Evolutionary conservation across 2,113 vertebrate genomes (phyloP), one percentile per base, ranked within the genome.

Genomic region (Eptesicus fuscus): DNA sequence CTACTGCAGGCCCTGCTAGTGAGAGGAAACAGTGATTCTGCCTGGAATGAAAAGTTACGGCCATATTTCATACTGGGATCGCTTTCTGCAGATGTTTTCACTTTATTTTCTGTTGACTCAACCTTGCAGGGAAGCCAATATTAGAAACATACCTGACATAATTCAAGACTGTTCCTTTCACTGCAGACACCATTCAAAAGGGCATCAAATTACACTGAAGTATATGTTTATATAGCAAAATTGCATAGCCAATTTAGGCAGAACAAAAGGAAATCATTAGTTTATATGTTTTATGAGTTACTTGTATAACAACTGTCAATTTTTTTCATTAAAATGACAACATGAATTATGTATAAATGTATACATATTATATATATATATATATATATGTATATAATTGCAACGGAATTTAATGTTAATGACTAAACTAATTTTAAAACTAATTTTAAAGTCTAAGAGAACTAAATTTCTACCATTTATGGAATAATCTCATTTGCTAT

Each of bases 81-180:
- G 87, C 91, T 97, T 95, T 98, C 92, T 88, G 94, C 90, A 96
- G 96, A 93, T 97, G 96, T 98, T 98, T 98, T 96, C 95, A 96
- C 76, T 59, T 97, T 95, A 94, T 67, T 98, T 98, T 98, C 89
- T 98, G 95, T 97, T 98, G 98, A 92, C 69, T 97, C 93, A 96
- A 92, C 88, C 96, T 98, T 98, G 96, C 87, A 97, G 96, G 94
- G 91, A 98, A 98, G 84, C 93, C 80, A 96, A 44, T 91, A 96
- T 97, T 96, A 97, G 86, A 95, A 98, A 97, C 74, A 83, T 56
- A 95, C 14, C 92, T 84, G 80, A 93, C 71, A 96, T 90, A 4
- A 97, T 96, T 97, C 95, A 93, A 97, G 74, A 88, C 91, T 88
- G 78, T 89, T 92, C 93, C 83, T 83, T 70, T 78, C 28, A 93